Conservation (phyloP, 2,888 invertebrate species). For the Sesia bembeciformis region DNA sequence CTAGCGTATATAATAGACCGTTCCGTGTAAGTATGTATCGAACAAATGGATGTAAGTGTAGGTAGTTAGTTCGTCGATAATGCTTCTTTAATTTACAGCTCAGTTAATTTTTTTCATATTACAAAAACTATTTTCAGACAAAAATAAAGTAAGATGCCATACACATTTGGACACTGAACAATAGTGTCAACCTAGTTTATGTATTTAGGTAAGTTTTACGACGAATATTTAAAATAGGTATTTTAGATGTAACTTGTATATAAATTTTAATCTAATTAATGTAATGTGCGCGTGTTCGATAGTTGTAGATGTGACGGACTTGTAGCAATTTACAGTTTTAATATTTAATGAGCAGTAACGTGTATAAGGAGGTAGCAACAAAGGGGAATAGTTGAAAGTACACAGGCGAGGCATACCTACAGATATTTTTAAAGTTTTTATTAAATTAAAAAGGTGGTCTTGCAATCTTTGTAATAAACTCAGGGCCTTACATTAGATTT, state of each 20-base stretch:
- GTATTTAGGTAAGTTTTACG: slow-evolving; percentile 3
- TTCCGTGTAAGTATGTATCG: slow-evolving; percentile 15
- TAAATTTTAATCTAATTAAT: slow-evolving; percentile 66
- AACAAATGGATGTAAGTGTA: slow-evolving; percentile 6
- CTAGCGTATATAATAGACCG: slow-evolving; percentile 17
- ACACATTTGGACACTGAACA: slow-evolving; percentile 32
- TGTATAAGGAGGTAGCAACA: neutral
- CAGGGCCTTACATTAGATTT: no score
- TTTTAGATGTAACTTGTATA: slow-evolving; percentile 66
- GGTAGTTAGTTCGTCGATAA: neutral
- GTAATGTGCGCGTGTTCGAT: slow-evolving; percentile 72
- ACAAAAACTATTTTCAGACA: slow-evolving; percentile 12
- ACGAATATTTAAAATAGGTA: slow-evolving; percentile 50
- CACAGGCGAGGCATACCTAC: neutral
- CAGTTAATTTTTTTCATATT: neutral
- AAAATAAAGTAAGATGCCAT: slow-evolving; percentile 45
- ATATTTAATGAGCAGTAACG: slow-evolving; percentile 3
- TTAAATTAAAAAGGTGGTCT: slow-evolving; percentile 3
- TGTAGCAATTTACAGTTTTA: slow-evolving; percentile 43
- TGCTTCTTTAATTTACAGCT: neutral
- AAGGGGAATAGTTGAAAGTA: neutral
- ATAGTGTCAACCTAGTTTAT: slow-evolving; percentile 33
- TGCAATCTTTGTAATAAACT: no score
- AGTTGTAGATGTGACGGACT: slow-evolving; percentile 66
- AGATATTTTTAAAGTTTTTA: slow-evolving; percentile 11